Conservation (phyloP, 2,113 vertebrate genomes). For the Myanophis thanlyinensis region DNA sequence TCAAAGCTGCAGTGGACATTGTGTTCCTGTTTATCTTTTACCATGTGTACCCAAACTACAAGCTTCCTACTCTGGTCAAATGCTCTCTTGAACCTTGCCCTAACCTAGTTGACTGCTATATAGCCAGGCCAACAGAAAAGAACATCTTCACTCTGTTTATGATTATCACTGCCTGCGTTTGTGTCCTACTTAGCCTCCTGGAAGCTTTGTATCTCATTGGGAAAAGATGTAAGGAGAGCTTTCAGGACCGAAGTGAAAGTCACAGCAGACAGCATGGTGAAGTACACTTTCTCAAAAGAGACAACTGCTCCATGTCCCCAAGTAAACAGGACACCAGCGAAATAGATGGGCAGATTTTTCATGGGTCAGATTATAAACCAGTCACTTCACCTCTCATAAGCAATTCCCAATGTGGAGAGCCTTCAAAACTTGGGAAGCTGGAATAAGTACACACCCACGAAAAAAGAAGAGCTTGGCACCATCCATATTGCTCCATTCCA, state of each 20-base stretch:
- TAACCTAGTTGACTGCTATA: constrained; percentile 92
- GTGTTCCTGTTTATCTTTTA: constrained; percentile 86
- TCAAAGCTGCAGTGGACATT: constrained; percentile 82
- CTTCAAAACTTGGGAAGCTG: constrained; percentile 9
- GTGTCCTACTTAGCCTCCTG: constrained; percentile 81
- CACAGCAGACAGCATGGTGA: fast-evolving
- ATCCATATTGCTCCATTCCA: fast-evolving
- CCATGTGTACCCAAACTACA: constrained; percentile 82
- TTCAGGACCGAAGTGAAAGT: fast-evolving
- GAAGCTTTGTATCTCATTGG: constrained; percentile 86
- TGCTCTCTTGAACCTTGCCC: constrained; percentile 84
- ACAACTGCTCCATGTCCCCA: not conserved
- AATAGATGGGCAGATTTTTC: constrained; percentile 22
- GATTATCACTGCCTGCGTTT: constrained; percentile 81
- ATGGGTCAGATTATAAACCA: constrained; percentile 37
- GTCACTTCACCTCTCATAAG: not conserved
- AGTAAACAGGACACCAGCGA: fast-evolving
- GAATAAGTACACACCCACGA: not conserved
- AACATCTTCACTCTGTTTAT: constrained; percentile 95
- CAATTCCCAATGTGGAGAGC: fast-evolving
- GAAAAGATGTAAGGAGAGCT: constrained; percentile 77
- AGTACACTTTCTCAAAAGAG: constrained; percentile 4
- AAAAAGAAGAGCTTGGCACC: not conserved
- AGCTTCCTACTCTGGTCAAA: constrained; percentile 84
- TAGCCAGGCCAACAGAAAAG: constrained; percentile 91